Evolutionary conservation across 2,888 invertebrate genomes (phyloP).

Genomic region (Acronicta aceris): DNA sequence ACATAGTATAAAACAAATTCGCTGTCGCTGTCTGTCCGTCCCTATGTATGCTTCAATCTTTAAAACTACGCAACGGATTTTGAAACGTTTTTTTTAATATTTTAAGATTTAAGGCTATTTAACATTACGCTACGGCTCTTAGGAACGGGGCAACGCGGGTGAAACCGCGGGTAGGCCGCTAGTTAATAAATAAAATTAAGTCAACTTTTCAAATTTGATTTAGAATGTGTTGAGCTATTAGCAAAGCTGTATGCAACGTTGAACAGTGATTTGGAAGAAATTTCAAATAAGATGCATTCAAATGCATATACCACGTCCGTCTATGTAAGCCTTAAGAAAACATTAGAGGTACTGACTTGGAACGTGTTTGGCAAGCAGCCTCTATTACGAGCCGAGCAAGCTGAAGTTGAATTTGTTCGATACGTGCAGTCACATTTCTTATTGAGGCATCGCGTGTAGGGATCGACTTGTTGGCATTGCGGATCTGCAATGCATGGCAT

Average conservation of each 20-base stretch:
- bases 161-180: no score
- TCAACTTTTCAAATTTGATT: neutral
- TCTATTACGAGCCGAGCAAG: constrained; percentile 92
- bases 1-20: no score
- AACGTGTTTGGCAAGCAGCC: constrained; percentile 96
- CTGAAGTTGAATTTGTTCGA: constrained; percentile 88
- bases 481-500: constrained; percentile 92
- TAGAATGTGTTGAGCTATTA: constrained; percentile 11
- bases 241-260: neutral
- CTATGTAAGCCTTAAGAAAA: constrained; percentile 35
- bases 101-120: no score
- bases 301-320: constrained; percentile 23
- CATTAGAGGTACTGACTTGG: constrained; percentile 87
- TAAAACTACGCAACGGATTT: no score
- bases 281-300: constrained; percentile 9
- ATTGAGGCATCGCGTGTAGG: constrained; percentile 92
- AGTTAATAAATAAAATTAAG: no score
- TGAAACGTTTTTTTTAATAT: no score
- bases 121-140: no score
- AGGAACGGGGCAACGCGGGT: no score
- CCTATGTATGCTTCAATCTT: no score
- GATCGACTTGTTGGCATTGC: constrained; percentile 95
- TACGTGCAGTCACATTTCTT: constrained; percentile 94
- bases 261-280: constrained; percentile 7
- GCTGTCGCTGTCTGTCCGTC: no score